phyloP scores from a whole-genome alignment of 2,113 vertebrate genomes.

The Eonycteris spelaea region DNA sequence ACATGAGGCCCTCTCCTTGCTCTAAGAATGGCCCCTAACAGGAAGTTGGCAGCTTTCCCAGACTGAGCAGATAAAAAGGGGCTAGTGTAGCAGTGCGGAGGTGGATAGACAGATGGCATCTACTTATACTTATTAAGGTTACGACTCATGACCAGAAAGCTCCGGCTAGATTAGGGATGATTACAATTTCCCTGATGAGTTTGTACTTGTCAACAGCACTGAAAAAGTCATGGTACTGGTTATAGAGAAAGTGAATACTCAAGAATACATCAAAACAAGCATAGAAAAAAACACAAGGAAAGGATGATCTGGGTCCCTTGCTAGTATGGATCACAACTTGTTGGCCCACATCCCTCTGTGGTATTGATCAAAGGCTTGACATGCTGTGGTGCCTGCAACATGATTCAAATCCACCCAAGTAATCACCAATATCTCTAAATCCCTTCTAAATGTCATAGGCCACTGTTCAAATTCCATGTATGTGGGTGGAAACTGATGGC shows the following conservation, averaged over 20 bases:
- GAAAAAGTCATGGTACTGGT: slow-evolving; percentile 36
- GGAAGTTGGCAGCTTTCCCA: slow-evolving; percentile 61
- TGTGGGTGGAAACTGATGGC: slow-evolving; percentile 15
- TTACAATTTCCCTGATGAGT: slow-evolving; percentile 58
- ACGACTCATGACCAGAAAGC: slow-evolving; percentile 51
- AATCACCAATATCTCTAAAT: slow-evolving; percentile 64
- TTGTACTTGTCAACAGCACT: slow-evolving; percentile 48
- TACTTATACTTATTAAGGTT: slow-evolving; percentile 74
- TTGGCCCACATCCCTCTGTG: background rate
- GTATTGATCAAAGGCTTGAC: slow-evolving; percentile 30
- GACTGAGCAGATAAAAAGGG: slow-evolving; percentile 56
- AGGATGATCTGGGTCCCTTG: background rate
- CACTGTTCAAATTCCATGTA: slow-evolving; percentile 26
- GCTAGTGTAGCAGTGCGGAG: background rate
- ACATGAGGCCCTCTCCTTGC: background rate
- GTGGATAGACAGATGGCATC: slow-evolving; percentile 69
- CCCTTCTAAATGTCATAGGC: slow-evolving; percentile 48
- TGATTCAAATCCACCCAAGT: slow-evolving; percentile 49
- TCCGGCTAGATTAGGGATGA: slow-evolving; percentile 60
- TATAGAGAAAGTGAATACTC: background rate
- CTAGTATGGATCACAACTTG: background rate
- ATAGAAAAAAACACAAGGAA: background rate
- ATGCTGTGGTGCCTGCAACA: background rate
- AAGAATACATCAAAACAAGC: background rate
- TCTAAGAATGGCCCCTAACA: slow-evolving; percentile 46